Evolutionary conservation across 35 echinoderm and acorn worm species (phyloP).

Genomic region (Ptychodera flava): DNA sequence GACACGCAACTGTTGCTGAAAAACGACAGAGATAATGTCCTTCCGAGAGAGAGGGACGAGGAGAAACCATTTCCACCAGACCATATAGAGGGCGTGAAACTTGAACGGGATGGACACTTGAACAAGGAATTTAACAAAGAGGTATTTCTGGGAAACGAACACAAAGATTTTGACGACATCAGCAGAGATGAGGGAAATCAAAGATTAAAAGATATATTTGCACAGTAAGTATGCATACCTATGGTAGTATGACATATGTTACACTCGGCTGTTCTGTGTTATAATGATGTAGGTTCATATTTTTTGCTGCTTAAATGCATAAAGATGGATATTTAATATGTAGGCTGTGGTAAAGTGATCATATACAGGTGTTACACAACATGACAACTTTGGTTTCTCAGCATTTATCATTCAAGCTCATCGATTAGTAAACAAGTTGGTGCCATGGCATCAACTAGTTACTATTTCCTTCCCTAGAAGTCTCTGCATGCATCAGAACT

Average conservation of each 20-base stretch:
- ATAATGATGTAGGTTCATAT: too few species aligned
- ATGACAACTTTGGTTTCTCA: too few species aligned
- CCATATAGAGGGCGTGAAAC: conserved; percentile 76
- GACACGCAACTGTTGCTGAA: background rate
- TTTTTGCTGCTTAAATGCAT: too few species aligned
- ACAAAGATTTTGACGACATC: conserved; percentile 80
- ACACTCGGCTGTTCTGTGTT: too few species aligned
- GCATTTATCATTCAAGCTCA: too few species aligned
- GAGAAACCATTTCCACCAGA: conserved; percentile 37
- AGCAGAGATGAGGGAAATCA: conserved; percentile 64
- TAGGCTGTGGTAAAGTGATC: too few species aligned
- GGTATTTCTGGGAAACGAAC: conserved; percentile 86
- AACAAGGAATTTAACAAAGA: conserved; percentile 84
- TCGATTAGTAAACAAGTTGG: too few species aligned
- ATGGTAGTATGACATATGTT: background rate
- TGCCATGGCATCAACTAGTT: too few species aligned
- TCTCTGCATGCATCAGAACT: too few species aligned
- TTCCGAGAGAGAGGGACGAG: background rate
- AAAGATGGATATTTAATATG: too few species aligned
- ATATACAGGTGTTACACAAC: too few species aligned
- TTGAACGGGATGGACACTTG: conserved; percentile 72
- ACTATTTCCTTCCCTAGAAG: too few species aligned
- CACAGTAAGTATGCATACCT: conserved; percentile 24
- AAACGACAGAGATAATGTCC: background rate
- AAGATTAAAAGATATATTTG: conserved; percentile 77